Evolutionary conservation across 2,797 vertebrate genomes (phyloP).

Genomic region (Knipowitschia caucasica): DNA sequence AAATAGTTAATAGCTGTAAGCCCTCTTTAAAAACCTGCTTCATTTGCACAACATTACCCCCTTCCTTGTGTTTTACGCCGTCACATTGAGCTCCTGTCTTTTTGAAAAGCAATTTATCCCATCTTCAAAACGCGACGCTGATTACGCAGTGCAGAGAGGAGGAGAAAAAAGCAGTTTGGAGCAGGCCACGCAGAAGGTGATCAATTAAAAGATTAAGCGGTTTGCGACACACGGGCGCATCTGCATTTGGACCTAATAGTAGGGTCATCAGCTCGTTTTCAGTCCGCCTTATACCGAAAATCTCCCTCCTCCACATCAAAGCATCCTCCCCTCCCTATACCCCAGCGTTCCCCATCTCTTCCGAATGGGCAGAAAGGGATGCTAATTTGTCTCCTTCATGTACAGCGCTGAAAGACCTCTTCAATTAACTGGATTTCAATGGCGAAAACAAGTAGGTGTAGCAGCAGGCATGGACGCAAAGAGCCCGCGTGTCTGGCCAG

Average conservation of each 20-base stretch:
- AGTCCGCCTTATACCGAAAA: conserved; percentile 85
- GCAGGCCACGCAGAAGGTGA: conserved; percentile 84
- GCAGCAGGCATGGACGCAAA: conserved; percentile 82
- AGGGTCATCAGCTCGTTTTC: conserved; percentile 98
- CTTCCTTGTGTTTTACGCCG: conserved; percentile 23
- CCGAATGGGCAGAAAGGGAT: conserved; percentile 88
- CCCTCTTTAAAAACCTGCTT: not conserved
- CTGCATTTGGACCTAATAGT: conserved; percentile 91
- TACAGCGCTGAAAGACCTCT: conserved; percentile 92
- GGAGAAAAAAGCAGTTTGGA: conserved; percentile 40
- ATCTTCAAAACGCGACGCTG: conserved; percentile 71
- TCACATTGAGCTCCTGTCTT: conserved; percentile 40
- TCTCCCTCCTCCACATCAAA: conserved; percentile 93
- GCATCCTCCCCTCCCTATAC: conserved; percentile 76
- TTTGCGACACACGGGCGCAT: conserved; percentile 89
- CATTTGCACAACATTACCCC: conserved; percentile 42
- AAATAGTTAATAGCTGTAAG: not conserved
- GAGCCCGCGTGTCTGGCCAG: conserved; percentile 83
- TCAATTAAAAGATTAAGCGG: conserved; percentile 99
- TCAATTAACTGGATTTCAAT: conserved; percentile 99
- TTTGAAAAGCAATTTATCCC: conserved; percentile 69
- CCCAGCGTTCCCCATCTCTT: no score
- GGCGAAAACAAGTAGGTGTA: conserved; percentile 73
- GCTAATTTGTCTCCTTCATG: conserved; percentile 98
- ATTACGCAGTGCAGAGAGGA: conserved; percentile 62